A percentile compares a stretch with the other conserved stretches of the same genome.
Conservation (phyloP, 2,888 invertebrate genomes). For the Zygogramma bicolorata region DNA sequence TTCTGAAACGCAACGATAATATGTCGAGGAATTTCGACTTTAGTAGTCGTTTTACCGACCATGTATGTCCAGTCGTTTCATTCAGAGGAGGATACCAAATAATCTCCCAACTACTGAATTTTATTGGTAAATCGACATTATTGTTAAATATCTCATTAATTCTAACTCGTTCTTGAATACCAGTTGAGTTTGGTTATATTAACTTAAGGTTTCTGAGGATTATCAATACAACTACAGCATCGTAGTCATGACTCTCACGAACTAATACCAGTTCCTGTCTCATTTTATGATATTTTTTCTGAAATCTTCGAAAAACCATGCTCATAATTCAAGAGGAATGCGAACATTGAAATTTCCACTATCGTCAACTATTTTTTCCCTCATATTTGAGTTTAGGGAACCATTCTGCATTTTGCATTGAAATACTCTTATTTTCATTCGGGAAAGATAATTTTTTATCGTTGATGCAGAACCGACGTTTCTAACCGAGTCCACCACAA, state of each 20-base stretch:
- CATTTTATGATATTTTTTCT: constrained; percentile 38
- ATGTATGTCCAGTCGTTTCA: constrained; percentile 30
- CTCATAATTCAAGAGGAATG: constrained; percentile 26
- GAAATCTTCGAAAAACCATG: constrained; percentile 35
- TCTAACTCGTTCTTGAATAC: constrained; percentile 26
- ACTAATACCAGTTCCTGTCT: constrained; percentile 41
- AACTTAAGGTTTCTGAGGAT: constrained; percentile 29
- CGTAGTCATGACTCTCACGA: constrained; percentile 29
- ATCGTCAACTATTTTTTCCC: constrained; percentile 14
- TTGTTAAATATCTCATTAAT: constrained; percentile 27
- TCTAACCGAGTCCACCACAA: constrained; percentile 14
- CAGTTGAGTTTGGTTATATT: constrained; percentile 33
- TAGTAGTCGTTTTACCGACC: constrained; percentile 34
- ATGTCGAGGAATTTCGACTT: constrained; percentile 29
- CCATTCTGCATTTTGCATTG: constrained; percentile 28
- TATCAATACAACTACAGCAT: constrained; percentile 27
- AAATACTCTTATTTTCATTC: constrained; percentile 12
- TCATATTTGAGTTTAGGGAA: constrained; percentile 21
- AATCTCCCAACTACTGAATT: constrained; percentile 37
- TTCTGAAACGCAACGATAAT: constrained; percentile 22
- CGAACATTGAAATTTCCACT: constrained; percentile 25
- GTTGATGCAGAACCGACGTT: constrained; percentile 13
- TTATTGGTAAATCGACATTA: constrained; percentile 23
- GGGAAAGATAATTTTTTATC: constrained; percentile 17
- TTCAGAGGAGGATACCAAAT: constrained; percentile 34